phyloP scores from a whole-genome alignment of 2,113 vertebrate genomes.

The Cinclus cinclus region DNA sequence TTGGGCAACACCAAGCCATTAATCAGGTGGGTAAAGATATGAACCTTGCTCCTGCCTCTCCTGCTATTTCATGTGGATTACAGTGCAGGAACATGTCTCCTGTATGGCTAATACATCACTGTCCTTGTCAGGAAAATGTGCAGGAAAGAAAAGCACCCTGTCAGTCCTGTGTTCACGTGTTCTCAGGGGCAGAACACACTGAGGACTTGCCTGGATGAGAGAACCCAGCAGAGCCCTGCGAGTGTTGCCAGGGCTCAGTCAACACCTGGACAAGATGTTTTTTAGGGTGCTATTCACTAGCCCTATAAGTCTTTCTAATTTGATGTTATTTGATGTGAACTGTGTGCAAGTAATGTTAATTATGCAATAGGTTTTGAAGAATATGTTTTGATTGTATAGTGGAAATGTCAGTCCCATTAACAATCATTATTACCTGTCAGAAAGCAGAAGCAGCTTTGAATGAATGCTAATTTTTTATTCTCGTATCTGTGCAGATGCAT shows the following conservation, averaged over 20 bases:
- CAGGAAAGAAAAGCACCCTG: background rate
- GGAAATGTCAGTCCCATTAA: constrained; percentile 78
- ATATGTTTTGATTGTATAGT: constrained; percentile 55
- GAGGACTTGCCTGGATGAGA: background rate
- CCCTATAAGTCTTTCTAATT: constrained; percentile 47
- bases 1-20: background rate
- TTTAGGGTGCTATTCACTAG: background rate
- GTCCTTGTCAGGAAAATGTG: background rate
- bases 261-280: background rate
- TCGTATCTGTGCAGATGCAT: background rate
- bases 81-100: background rate
- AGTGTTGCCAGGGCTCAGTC: background rate
- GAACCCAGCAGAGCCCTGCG: background rate
- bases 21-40: background rate
- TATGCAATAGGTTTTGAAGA: constrained; percentile 63
- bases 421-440: constrained; percentile 66
- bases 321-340: constrained; percentile 55
- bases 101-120: background rate
- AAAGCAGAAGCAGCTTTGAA: constrained; percentile 21
- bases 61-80: background rate
- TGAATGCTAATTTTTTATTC: constrained; percentile 57
- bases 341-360: constrained; percentile 67
- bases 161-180: fast-evolving
- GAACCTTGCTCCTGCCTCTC: background rate
- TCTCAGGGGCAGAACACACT: background rate